Percentiles rank a stretch among this genome's conserved stretches.
Evolutionary conservation across 2,888 invertebrate genomes (phyloP).

Genomic region (Cephus pulcher): DNA sequence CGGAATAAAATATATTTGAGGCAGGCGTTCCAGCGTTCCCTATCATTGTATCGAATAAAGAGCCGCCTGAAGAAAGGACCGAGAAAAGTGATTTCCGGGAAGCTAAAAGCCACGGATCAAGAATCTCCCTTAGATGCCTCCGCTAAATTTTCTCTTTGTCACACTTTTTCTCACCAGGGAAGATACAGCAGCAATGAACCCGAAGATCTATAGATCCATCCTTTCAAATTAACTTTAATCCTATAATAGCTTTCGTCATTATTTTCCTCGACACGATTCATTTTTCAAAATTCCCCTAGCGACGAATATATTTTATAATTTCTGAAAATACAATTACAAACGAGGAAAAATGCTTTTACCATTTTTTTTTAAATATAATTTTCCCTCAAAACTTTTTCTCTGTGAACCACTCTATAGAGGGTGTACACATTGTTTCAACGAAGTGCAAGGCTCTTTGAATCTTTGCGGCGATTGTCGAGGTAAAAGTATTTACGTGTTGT

Average conservation of each 20-base stretch:
- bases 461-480: neutral
- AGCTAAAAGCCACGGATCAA: constrained; percentile 63
- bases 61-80: constrained; percentile 57
- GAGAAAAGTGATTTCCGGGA: constrained; percentile 64
- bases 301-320: neutral
- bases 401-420: neutral
- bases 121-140: constrained; percentile 38
- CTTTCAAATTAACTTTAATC: neutral
- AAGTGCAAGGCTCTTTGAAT: neutral
- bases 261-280: neutral
- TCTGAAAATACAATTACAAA: neutral
- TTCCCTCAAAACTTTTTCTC: neutral
- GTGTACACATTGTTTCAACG: neutral
- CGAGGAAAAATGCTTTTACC: neutral
- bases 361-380: neutral
- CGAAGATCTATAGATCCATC: neutral
- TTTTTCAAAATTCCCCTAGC: neutral
- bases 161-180: constrained; percentile 1
- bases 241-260: neutral
- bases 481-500: neutral
- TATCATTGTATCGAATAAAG: constrained; percentile 26
- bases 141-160: constrained; percentile 8
- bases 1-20: neutral
- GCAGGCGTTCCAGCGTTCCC: constrained; percentile 13
- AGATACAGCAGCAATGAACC: neutral